These are phyloP conservation scores for Tenthredo livida DNA, from an alignment of 2,888 invertebrate species.

Conservation along the genomic window DNA sequence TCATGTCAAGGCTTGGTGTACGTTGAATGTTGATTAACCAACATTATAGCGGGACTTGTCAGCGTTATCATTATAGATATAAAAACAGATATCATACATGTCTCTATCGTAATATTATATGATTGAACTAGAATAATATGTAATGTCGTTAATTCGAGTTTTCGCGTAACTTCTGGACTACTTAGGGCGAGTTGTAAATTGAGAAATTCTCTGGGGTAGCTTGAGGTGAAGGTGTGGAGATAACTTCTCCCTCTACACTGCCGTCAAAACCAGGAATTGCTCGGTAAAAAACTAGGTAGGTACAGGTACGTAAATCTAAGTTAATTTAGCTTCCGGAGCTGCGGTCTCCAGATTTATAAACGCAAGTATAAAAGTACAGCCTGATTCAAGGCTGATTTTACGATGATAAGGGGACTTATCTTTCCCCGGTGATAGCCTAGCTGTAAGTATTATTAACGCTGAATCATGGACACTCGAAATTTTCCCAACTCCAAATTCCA, in stretches of 20 bases:
- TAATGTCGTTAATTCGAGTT: neutral
- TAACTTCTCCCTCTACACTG: neutral
- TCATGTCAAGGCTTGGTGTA: slow-evolving; percentile 8
- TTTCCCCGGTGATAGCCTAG: neutral
- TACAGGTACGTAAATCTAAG: slow-evolving; percentile 25
- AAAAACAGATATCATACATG: neutral
- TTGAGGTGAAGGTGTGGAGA: neutral
- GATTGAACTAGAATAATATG: neutral
- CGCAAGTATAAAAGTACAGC: slow-evolving; percentile 9
- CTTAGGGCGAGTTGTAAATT: slow-evolving; percentile 21
- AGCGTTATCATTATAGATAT: slow-evolving; percentile 6
- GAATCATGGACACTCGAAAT: neutral
- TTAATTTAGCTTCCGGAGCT: slow-evolving; percentile 41
- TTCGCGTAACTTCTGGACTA: neutral
- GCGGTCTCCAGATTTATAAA: slow-evolving; percentile 29
- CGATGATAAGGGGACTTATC: neutral
- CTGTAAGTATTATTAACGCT: neutral
- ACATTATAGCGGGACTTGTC: neutral
- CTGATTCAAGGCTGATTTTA: slow-evolving; percentile 18
- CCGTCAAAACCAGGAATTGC: slow-evolving; percentile 37
- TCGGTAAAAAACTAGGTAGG: slow-evolving; percentile 42
- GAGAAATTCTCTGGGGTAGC: neutral
- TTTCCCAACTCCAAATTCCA: neutral
- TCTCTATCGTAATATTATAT: neutral
- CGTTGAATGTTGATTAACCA: slow-evolving; percentile 7